Base-by-base conservation (phyloP, 2,888 invertebrate genomes). In the Tillus elongatus region DNA sequence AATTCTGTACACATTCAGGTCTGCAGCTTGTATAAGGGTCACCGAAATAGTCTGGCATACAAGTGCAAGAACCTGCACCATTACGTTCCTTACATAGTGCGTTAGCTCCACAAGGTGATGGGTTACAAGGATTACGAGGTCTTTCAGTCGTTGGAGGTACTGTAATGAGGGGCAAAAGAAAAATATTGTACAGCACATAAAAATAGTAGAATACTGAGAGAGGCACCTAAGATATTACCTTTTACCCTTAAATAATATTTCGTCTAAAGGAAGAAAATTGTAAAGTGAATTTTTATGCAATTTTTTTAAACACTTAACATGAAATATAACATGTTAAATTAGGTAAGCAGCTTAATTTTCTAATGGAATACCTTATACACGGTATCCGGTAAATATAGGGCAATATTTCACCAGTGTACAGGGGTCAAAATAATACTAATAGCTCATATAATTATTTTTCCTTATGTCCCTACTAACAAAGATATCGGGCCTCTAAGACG, bases 41-140 rank as follows among this genome's bases (percentile, higher is more conserved):
- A 24, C 80, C 80, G 36, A 72, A 70, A 54, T 76, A 79, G 49
- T 74, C 76, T 11, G 74, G 67, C 36, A 76, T 63, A 54, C 80
- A 80, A 42, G 70, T 67, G 53, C 80, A 81, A 36, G 76, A 71
- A 15, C 79, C 79, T 41, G 76, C 75, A 39, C 73, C 72, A 49
- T 75, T 75, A 40, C 74, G 69, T 54, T 73, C 74, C 51, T 75
- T 71, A 50, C 81, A 82, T 31, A 75, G 56, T 38, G 80, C 77
- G 59, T 79, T 79, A 12, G 75, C 65, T 11, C 81, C 81, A 52
- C 81, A 82, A 2, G 79, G 79, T 42, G 76, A 75, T 33, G 79
- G 77, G 46, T 69, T 67, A 54, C 80, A 80, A 19, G 76, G 77
- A 47, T 60, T 66, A 42, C 52, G 57, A 27, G 67, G 61, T 36